phyloP scores from a whole-genome alignment of 2,797 vertebrate species.

The Chelonia mydas region DNA sequence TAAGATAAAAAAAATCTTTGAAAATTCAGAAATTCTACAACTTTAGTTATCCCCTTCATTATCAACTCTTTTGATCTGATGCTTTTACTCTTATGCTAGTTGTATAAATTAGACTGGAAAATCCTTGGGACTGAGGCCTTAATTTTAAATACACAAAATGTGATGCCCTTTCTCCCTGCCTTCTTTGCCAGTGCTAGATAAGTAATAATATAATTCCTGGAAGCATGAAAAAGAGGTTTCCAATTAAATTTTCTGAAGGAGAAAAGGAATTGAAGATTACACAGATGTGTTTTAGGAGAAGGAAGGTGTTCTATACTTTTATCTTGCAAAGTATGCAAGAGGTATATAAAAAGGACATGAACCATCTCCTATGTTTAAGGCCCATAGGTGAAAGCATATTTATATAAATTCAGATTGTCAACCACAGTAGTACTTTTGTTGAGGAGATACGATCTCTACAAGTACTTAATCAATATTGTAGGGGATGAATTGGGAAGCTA shows the following conservation, averaged over 20 bases:
- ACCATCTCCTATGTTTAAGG: not conserved
- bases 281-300: not conserved
- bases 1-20: not conserved
- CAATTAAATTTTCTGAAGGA: not conserved
- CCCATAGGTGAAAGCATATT: not conserved
- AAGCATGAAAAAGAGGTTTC: not conserved
- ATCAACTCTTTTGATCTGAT: not conserved
- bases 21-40: not conserved
- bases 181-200: not conserved
- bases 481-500: not conserved
- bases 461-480: not conserved
- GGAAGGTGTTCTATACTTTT: not conserved
- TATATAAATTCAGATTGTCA: not conserved
- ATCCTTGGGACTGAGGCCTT: not conserved
- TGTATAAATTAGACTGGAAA: not conserved
- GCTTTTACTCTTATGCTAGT: not conserved
- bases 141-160: not conserved
- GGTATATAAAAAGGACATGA: not conserved
- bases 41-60: not conserved
- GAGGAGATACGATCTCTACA: not conserved
- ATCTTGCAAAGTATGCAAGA: not conserved
- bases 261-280: constrained; percentile 1
- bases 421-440: not conserved
- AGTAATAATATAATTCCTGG: not conserved
- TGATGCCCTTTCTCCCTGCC: not conserved